A percentile compares a stretch with the other conserved stretches of the same genome.
phyloP scores from a whole-genome alignment of 1,140 invertebrate genomes.

The Drosophila punjabiensis region DNA sequence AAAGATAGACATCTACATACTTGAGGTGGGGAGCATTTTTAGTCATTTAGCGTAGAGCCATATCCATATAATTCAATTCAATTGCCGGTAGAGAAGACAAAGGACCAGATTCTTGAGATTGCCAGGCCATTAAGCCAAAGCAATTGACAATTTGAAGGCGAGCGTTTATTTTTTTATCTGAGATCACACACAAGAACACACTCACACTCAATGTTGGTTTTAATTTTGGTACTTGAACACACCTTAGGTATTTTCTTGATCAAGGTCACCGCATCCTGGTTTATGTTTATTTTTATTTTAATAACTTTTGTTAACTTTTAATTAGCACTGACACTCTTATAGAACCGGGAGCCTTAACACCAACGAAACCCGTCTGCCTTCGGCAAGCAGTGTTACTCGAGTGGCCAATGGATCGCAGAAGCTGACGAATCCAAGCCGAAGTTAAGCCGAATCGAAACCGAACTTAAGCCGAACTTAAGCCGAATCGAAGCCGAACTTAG shows the following conservation, averaged over 20 bases:
- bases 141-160: conserved; percentile 68
- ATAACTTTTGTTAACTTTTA: neutral
- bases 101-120: conserved; percentile 63
- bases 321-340: neutral
- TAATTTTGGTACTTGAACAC: neutral
- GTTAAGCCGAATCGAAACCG: conserved; percentile 3
- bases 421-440: conserved; percentile 6
- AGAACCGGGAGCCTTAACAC: neutral
- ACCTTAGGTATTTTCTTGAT: neutral
- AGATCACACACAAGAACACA: conserved; percentile 16
- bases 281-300: neutral
- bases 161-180: conserved; percentile 49
- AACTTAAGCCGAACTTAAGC: neutral
- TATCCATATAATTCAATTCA: conserved; percentile 48
- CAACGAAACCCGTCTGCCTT: conserved; percentile 42
- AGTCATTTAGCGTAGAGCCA: conserved; percentile 45
- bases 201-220: neutral
- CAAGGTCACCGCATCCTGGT: conserved; percentile 13
- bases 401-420: conserved; percentile 33
- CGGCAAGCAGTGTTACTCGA: conserved; percentile 47
- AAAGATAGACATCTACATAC: conserved; percentile 49
- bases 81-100: conserved; percentile 48
- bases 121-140: conserved; percentile 41
- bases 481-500: neutral
- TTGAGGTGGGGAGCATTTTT: conserved; percentile 24